Percentiles rank a stretch among this genome's conserved stretches.
Evolutionary conservation across 2,888 invertebrate species (phyloP).

Genomic region (Thymelicus lineola): DNA sequence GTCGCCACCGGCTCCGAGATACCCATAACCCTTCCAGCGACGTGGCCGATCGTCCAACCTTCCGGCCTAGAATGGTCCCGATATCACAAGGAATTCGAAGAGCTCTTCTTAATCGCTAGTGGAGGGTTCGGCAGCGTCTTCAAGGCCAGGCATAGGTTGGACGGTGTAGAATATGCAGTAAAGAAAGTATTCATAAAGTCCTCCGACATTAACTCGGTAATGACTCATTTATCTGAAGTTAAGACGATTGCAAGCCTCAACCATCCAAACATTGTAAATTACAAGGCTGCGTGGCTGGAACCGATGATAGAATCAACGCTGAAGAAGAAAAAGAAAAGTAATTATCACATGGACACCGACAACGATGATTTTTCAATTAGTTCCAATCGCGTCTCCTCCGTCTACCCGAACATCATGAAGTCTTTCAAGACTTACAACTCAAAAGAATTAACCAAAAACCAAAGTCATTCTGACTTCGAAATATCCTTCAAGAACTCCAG

Average conservation of each 20-base stretch:
- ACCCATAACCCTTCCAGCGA: conserved; percentile 74
- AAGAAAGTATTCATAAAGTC: conserved; percentile 90
- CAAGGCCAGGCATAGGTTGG: conserved; percentile 90
- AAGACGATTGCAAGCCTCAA: conserved; percentile 91
- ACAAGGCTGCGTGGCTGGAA: conserved; percentile 94
- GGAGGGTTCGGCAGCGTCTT: conserved; percentile 92
- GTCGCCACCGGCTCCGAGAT: conserved; percentile 85
- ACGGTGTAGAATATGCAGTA: conserved; percentile 91
- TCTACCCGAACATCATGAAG: conserved; percentile 70
- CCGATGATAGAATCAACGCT: conserved; percentile 82
- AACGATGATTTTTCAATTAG: conserved; percentile 64
- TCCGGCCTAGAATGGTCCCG: conserved; percentile 86
- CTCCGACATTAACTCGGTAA: conserved; percentile 86
- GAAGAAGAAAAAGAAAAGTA: conserved; percentile 70
- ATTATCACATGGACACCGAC: conserved; percentile 69
- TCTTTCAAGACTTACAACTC: conserved; percentile 81
- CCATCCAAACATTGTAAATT: conserved; percentile 92
- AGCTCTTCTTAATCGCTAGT: conserved; percentile 88
- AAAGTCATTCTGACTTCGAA: conserved; percentile 71
- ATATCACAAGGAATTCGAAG: conserved; percentile 89
- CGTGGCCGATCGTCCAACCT: conserved; percentile 82
- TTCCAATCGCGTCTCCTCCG: conserved; percentile 62
- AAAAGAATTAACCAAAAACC: conserved; percentile 66
- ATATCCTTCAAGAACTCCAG: conserved; percentile 76
- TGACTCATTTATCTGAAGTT: conserved; percentile 90